Conservation (phyloP, 2,888 invertebrate genomes). For the Leptopterna dolabrata region DNA sequence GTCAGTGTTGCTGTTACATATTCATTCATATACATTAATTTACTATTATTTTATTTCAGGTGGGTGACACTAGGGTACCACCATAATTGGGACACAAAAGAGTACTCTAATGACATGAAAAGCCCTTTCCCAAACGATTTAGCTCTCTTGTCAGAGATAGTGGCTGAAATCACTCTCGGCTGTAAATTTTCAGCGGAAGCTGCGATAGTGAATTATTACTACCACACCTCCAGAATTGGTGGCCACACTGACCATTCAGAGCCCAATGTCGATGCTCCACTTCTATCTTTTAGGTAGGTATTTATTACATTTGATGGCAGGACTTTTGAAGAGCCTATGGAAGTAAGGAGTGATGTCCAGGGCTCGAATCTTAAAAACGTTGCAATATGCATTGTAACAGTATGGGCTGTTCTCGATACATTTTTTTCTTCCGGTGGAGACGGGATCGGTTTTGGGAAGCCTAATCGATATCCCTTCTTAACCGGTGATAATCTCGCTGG, state of each 20-base stretch:
- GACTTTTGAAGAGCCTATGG: too few species aligned
- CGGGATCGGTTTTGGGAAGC: too few species aligned
- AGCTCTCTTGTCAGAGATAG: slow-evolving; percentile 72
- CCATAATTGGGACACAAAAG: slow-evolving; percentile 97
- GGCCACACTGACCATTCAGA: slow-evolving; percentile 97
- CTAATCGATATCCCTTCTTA: too few species aligned
- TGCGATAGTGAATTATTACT: slow-evolving; percentile 96
- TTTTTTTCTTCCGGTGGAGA: too few species aligned
- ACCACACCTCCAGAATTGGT: slow-evolving; percentile 89
- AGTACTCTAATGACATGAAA: slow-evolving; percentile 77
- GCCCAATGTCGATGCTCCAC: slow-evolving; percentile 83
- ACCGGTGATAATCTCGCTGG: too few species aligned
- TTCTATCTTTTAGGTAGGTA: slow-evolving; percentile 76
- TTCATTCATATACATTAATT: too few species aligned
- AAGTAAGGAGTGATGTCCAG: too few species aligned
- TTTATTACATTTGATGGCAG: too few species aligned
- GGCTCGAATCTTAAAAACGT: too few species aligned
- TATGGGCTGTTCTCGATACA: too few species aligned
- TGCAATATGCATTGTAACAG: too few species aligned
- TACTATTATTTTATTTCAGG: slow-evolving; percentile 56
- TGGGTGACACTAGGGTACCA: slow-evolving; percentile 98
- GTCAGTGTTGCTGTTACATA: not conserved
- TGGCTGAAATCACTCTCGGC: slow-evolving; percentile 74
- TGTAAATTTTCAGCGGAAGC: slow-evolving; percentile 83
- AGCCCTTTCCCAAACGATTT: slow-evolving; percentile 81